phyloP scores from a whole-genome alignment of 1,140 invertebrate genomes.

The Chironomus tepperi region DNA sequence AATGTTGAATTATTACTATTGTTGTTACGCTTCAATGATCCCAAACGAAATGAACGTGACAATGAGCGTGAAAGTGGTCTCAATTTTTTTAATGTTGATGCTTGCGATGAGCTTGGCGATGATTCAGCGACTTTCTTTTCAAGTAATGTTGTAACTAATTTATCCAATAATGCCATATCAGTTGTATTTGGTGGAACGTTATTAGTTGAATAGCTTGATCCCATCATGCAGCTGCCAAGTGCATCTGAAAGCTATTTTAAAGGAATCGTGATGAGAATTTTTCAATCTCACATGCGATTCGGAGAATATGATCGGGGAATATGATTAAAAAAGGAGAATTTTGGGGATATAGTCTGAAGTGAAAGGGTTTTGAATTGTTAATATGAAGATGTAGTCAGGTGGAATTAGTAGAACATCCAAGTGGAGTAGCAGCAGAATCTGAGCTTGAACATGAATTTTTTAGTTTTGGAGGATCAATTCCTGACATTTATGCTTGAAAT shows the following conservation, averaged over 20 bases:
- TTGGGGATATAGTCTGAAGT: neutral
- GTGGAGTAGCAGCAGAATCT: too few species aligned
- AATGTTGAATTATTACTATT: conserved; percentile 21
- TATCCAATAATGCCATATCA: conserved; percentile 36
- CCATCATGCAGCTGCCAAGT: neutral
- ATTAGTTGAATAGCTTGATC: conserved; percentile 32
- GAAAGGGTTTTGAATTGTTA: too few species aligned
- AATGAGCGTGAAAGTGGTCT: conserved; percentile 35
- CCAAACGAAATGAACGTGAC: conserved; percentile 31
- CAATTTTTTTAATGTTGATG: conserved; percentile 36
- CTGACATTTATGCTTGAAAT: too few species aligned
- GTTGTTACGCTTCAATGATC: conserved; percentile 17
- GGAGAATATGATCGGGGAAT: too few species aligned
- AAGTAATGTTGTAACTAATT: conserved; percentile 35
- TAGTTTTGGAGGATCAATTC: too few species aligned
- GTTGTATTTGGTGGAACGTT: conserved; percentile 33
- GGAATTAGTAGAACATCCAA: too few species aligned
- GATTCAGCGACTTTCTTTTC: conserved; percentile 31
- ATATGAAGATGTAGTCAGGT: too few species aligned
- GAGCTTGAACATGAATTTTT: too few species aligned
- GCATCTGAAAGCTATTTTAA: neutral
- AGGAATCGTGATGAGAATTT: too few species aligned
- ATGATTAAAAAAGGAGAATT: too few species aligned
- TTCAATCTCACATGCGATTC: too few species aligned
- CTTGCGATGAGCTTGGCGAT: conserved; percentile 29